Evolutionary conservation across 1,140 invertebrate species (phyloP), one percentile per base, ranked within the genome.

Genomic region (Varroa destructor): DNA sequence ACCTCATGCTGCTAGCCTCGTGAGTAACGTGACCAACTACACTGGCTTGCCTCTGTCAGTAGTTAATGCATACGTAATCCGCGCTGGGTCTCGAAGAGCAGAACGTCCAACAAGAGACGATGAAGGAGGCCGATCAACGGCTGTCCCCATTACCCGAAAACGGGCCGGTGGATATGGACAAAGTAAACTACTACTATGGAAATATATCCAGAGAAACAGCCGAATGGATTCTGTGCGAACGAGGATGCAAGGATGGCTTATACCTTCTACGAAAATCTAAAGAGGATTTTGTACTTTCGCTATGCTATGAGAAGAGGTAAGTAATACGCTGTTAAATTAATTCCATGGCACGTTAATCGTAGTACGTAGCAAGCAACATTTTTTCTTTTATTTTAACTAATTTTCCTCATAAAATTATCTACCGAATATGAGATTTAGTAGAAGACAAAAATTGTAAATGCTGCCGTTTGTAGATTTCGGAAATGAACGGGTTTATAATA

Each of bases 181-280:
- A 64, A 40, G 74, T 76, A 54, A 71, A 67, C 14, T 83, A 80
- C 73, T 83, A 80, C 74, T 83, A 80, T 75, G 81, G 81, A 5
- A 75, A 79, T 36, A 81, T 83, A 56, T 79, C 80, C 0, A 76
- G 82, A 6, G 81, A 82, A 72, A 80, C 80, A 56, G 79, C 81
- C 5, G 81, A 82, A 73, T 76, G 76, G 40, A 78, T 81, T 55
- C 74, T 83, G 0, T 77, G 75, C 67, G 76, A 78, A 14, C 74
- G 76, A 40, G 80, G 79, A 0, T 77, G 74, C 71, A 46, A 74
- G n/a, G 79, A 82, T 74, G 81, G 81, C n/a, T 76, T 81, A 72
- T 83, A 78, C 75, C 74, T 83, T 8, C 73, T 83, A 46, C 72
- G 81, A 73, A 80, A 82, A 75, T 76, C 76, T 5, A 77, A 74